Percentiles rank a stretch among this genome's conserved stretches.
Evolutionary conservation across 1,140 invertebrate species (phyloP).

Genomic region (Lycorma delicatula): DNA sequence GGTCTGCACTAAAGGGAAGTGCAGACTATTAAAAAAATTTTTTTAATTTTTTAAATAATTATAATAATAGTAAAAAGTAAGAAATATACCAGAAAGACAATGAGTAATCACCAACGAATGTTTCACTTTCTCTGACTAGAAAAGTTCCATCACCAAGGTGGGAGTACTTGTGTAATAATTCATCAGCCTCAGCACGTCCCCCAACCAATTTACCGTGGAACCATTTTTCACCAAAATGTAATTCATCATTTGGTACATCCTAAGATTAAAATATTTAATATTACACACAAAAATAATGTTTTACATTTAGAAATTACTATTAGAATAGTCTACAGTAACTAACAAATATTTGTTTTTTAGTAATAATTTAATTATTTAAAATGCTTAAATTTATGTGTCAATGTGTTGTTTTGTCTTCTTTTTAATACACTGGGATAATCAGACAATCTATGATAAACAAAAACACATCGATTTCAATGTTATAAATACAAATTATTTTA

Average conservation of each 20-base stretch:
- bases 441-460: too few relatives aligned
- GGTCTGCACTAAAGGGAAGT: too few relatives aligned
- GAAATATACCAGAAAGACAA: constrained; percentile 85
- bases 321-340: background rate
- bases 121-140: constrained; percentile 88
- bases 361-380: too few relatives aligned
- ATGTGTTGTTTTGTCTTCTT: too few relatives aligned
- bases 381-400: too few relatives aligned
- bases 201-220: constrained; percentile 82
- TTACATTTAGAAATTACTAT: background rate
- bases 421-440: too few relatives aligned
- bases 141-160: constrained; percentile 91
- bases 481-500: too few relatives aligned
- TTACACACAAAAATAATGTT: background rate
- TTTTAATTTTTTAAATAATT: too few relatives aligned
- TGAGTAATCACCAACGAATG: constrained; percentile 93
- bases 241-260: constrained; percentile 64
- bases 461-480: too few relatives aligned
- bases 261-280: constrained; percentile 22
- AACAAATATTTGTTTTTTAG: too few relatives aligned
- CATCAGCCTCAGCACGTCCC: constrained; percentile 66
- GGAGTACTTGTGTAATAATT: constrained; percentile 64
- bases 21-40: too few relatives aligned
- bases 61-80: background rate
- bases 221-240: constrained; percentile 94